Evolutionary conservation across 2,888 invertebrate genomes (phyloP).

Genomic region (Tolmerus cingulatus): DNA sequence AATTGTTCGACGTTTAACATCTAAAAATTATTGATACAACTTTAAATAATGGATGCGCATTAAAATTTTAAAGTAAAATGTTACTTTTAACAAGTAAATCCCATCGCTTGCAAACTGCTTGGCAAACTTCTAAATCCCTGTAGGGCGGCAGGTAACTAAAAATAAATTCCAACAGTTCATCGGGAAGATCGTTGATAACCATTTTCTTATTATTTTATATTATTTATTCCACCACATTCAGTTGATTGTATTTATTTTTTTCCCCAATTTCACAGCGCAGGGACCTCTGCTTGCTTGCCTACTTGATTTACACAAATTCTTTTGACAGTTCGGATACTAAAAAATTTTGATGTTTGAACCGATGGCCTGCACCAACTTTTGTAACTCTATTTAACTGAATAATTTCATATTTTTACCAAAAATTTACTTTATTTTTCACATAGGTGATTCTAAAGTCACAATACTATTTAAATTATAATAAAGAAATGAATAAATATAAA

Average conservation of each 20-base stretch:
- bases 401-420: neutral
- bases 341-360: neutral
- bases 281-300: too few species aligned
- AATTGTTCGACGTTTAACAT: conserved; percentile 78
- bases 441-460: too few species aligned
- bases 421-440: neutral
- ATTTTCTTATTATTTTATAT: neutral
- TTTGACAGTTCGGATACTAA: conserved; percentile 15
- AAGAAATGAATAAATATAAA: neutral
- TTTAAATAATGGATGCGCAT: neutral
- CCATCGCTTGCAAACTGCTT: conserved; percentile 88
- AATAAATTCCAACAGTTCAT: conserved; percentile 93
- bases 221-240: neutral
- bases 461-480: too few species aligned
- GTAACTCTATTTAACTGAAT: neutral
- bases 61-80: neutral
- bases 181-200: conserved; percentile 78
- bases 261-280: neutral
- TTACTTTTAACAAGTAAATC: conserved; percentile 82
- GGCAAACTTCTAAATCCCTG: conserved; percentile 85
- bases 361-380: neutral
- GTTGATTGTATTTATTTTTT: neutral
- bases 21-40: conserved; percentile 64
- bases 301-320: neutral
- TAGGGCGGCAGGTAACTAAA: conserved; percentile 89